phyloP scores from a whole-genome alignment of 2,888 invertebrate species.

The Phania funesta region DNA sequence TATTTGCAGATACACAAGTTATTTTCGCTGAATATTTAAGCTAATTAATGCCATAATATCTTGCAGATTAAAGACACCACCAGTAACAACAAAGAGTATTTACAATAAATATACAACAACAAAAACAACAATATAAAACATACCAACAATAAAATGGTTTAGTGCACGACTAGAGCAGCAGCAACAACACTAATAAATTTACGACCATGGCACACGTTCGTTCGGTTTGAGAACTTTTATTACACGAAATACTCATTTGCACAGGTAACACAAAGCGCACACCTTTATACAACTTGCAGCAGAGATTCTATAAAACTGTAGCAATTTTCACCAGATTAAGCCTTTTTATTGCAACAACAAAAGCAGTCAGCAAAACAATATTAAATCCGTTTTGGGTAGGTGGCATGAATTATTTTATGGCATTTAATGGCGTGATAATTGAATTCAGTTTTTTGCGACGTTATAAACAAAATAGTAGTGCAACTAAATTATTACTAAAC shows the following conservation, averaged over 20 bases:
- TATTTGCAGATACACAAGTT: not conserved
- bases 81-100: slow-evolving; percentile 1
- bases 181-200: slow-evolving; percentile 36
- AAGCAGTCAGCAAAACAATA: slow-evolving; percentile 24
- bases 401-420: slow-evolving; percentile 54
- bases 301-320: slow-evolving; percentile 55
- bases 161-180: slow-evolving; percentile 37
- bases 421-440: slow-evolving; percentile 63
- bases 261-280: slow-evolving; percentile 32
- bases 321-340: slow-evolving; percentile 50
- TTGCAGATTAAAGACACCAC: slow-evolving; percentile 35
- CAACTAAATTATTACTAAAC: slow-evolving; percentile 45
- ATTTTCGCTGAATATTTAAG: slow-evolving; percentile 23
- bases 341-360: slow-evolving; percentile 41
- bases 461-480: slow-evolving; percentile 38
- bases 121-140: slow-evolving; percentile 18
- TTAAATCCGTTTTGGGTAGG: slow-evolving; percentile 53
- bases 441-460: slow-evolving; percentile 26
- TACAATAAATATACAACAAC: slow-evolving; percentile 26
- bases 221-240: slow-evolving; percentile 39
- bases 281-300: slow-evolving; percentile 24
- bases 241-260: slow-evolving; percentile 36
- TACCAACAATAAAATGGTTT: slow-evolving; percentile 48
- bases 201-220: slow-evolving; percentile 53
- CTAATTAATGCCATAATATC: slow-evolving; percentile 52